Percentiles rank a stretch among this genome's conserved stretches.
phyloP scores from a whole-genome alignment of 2,113 vertebrate genomes.

The Gallinago undulata region DNA sequence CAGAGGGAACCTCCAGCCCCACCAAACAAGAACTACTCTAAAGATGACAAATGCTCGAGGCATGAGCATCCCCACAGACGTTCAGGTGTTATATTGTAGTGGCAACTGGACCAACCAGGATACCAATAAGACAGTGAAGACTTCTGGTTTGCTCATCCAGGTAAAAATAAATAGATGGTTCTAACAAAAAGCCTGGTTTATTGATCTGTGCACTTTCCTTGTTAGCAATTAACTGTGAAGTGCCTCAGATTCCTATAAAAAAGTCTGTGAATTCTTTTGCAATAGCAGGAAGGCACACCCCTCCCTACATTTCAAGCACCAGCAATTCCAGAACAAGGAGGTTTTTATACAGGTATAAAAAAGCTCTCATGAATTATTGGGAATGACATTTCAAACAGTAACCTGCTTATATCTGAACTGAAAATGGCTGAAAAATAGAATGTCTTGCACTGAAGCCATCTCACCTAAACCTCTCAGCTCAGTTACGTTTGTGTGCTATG shows the following conservation, averaged over 20 bases:
- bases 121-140: background rate
- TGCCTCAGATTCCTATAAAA: background rate
- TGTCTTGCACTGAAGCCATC: background rate
- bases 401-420: background rate
- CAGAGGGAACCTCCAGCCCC: background rate
- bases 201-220: background rate
- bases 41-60: slow-evolving; percentile 12
- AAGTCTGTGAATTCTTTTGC: background rate
- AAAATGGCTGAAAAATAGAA: background rate
- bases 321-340: background rate
- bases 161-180: background rate
- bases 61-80: background rate
- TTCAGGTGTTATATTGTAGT: background rate
- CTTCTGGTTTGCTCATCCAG: background rate
- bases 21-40: background rate
- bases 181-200: background rate
- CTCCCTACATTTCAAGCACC: background rate
- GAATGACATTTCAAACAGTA: background rate
- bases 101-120: background rate
- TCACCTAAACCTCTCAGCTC: background rate
- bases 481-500: background rate
- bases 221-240: slow-evolving; percentile 3
- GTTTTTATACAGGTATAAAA: background rate
- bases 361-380: background rate
- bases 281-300: background rate